Evolutionary conservation across 2,113 vertebrate genomes (phyloP).

Genomic region (Anhinga anhinga): DNA sequence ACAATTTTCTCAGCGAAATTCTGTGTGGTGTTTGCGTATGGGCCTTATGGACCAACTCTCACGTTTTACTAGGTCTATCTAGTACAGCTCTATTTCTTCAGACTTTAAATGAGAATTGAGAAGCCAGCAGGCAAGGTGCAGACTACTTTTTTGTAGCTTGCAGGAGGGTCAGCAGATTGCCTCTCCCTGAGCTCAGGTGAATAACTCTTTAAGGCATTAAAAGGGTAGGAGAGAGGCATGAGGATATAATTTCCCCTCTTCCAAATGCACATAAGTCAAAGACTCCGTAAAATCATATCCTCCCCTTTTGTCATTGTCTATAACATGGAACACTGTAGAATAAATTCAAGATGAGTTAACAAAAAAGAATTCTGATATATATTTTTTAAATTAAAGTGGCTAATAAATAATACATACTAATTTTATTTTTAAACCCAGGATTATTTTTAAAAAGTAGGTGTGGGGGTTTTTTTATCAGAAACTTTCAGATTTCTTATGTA

Average conservation of each 20-base stretch:
- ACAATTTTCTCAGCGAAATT: background rate
- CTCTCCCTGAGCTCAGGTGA: background rate
- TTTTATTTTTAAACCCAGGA: background rate
- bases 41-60: background rate
- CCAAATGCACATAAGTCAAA: background rate
- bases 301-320: background rate
- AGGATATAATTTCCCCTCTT: background rate
- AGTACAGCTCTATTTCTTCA: background rate
- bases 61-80: background rate
- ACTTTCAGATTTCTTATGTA: background rate
- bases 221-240: background rate
- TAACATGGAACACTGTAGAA: background rate
- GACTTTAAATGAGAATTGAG: background rate
- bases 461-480: fast-evolving
- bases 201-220: background rate
- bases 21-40: background rate
- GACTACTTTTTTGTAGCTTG: background rate
- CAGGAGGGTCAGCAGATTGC: background rate
- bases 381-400: background rate
- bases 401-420: background rate
- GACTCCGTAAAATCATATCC: background rate
- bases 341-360: background rate
- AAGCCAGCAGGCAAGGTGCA: background rate
- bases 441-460: background rate
- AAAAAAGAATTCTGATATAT: background rate